Percentiles rank a stretch among this genome's conserved stretches.
These are phyloP conservation scores for Octodon degus DNA, from an alignment of 2,113 vertebrate genomes.

Conservation along the genomic window DNA sequence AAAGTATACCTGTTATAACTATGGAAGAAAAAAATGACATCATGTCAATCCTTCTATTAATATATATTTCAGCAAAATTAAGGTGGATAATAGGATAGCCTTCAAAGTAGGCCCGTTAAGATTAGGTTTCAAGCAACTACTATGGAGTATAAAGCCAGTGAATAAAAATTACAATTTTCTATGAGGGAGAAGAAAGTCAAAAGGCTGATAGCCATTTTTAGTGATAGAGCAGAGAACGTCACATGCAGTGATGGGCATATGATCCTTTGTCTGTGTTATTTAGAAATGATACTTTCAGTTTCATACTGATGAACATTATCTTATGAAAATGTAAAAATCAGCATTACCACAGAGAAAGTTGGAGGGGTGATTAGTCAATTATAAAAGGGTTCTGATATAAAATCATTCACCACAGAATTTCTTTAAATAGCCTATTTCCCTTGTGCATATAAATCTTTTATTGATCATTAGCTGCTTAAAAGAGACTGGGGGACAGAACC, in stretches of 20 bases:
- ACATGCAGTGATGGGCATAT: not conserved
- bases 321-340: slow-evolving; percentile 68
- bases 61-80: slow-evolving; percentile 26
- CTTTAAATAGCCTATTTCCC: slow-evolving; percentile 65
- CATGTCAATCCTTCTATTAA: not conserved
- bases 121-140: slow-evolving; percentile 48
- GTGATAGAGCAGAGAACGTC: not conserved
- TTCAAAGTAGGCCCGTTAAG: not conserved
- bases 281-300: slow-evolving; percentile 25
- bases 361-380: slow-evolving; percentile 48
- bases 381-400: slow-evolving; percentile 60
- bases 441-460: slow-evolving; percentile 65
- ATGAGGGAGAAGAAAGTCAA: not conserved
- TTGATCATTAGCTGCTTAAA: slow-evolving; percentile 69
- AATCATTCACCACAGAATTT: slow-evolving; percentile 65
- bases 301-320: slow-evolving; percentile 30
- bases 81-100: not conserved
- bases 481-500: slow-evolving; percentile 37
- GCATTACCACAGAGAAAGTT: slow-evolving; percentile 13
- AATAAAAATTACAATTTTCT: slow-evolving; percentile 35
- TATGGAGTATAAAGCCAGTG: not conserved
- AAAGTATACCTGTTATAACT: not conserved
- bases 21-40: slow-evolving; percentile 4
- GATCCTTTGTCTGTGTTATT: not conserved
- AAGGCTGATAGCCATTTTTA: not conserved